Base-by-base conservation (phyloP, 2,113 vertebrate species). In the Cavia porcellus region DNA sequence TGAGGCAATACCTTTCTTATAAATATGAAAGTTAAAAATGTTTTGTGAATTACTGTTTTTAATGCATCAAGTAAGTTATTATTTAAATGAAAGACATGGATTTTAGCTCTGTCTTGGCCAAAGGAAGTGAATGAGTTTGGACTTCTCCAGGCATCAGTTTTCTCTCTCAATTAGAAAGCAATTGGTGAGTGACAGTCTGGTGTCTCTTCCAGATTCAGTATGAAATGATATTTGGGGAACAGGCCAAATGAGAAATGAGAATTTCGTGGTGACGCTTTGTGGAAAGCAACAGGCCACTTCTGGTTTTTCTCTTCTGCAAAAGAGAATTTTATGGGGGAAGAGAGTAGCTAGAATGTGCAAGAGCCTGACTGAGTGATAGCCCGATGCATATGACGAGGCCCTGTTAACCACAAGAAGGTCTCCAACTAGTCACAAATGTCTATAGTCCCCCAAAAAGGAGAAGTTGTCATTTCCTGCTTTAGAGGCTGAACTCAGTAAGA, bases 231-330 rank as follows among this genome's bases (percentile, higher is more conserved):
- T n/a, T 50, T n/a, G 45, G 38, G 72, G 90, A 84, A 93, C 13
- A 45, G n/a, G 52, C 15, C 89, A 93, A 52, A 75, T 6, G 32
- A 95, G 82, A 92, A 96, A 89, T 87, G 38, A 95, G 50, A 93
- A 92, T 93, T 47, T n/a, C 75, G 90, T 22, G 79, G 64, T 85
- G 75, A 93, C 38, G 89, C 68, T 90, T 84, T 89, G 55, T 93
- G 32, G 72, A 90, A 92, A 94, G 75, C 55, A 59, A 88, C n/a
- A 68, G 91, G 61, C 68, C 55, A 92, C 87, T 96, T 97, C 94
- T 96, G n/a, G 35, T 96, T 94, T 85, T 75, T 88, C 35, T 97
- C 61, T 92, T 86, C 55, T 74, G 42, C 61, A 93, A 90, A 75
- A 22, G 61, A 97, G 81, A 81, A n/a, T n/a, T 68, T 86, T n/a